These are phyloP conservation scores for Leucozona laternaria DNA, from an alignment of 2,888 invertebrate species.

Conservation along the genomic window DNA sequence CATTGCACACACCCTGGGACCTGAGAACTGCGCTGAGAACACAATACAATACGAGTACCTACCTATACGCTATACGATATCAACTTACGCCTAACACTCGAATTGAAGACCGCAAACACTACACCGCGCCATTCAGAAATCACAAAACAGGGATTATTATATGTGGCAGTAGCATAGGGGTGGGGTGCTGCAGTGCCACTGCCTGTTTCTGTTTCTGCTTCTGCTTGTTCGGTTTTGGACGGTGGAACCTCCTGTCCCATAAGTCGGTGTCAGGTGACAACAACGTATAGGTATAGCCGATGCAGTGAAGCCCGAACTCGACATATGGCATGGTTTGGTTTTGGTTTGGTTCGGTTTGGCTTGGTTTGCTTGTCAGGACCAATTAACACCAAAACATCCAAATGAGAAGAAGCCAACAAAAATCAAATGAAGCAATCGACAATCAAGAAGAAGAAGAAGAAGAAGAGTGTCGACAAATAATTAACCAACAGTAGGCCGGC, in stretches of 20 bases:
- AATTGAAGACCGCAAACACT: conserved; percentile 70
- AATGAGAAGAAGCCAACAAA: conserved; percentile 71
- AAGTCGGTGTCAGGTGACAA: conserved; percentile 66
- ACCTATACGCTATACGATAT: too few species aligned
- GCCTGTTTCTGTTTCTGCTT: conserved; percentile 3
- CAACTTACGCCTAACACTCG: conserved; percentile 67
- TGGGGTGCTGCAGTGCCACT: background rate
- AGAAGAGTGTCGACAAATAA: conserved; percentile 58
- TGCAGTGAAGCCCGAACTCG: conserved; percentile 65
- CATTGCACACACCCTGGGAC: conserved; percentile 68
- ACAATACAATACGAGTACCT: conserved; percentile 2
- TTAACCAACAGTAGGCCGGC: conserved; percentile 60
- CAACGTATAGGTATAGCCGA: conserved; percentile 2
- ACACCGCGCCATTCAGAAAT: conserved; percentile 46
- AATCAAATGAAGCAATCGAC: conserved; percentile 68
- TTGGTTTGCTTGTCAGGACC: conserved; percentile 65
- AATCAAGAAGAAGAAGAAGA: conserved; percentile 38
- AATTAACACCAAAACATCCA: conserved; percentile 72
- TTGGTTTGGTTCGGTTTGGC: conserved; percentile 8
- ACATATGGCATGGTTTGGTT: conserved; percentile 69
- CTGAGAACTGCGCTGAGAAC: background rate
- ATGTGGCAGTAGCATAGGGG: background rate
- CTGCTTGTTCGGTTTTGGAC: conserved; percentile 26
- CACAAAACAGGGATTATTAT: conserved; percentile 47
- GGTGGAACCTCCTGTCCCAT: conserved; percentile 41